These are phyloP conservation scores for Nesoenas mayeri DNA, from an alignment of 2,113 vertebrate species.

Conservation along the genomic window DNA sequence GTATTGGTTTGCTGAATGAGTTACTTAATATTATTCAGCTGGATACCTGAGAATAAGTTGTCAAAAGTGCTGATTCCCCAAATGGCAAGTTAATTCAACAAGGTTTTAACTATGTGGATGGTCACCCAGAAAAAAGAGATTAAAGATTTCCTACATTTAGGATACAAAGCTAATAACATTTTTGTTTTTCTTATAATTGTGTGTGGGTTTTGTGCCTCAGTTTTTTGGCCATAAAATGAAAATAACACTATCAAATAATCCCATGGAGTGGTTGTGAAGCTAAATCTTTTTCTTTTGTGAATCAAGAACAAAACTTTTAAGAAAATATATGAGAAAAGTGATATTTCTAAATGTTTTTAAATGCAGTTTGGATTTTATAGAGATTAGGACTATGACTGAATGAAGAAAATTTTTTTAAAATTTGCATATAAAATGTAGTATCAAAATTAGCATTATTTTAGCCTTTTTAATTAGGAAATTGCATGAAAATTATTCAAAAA, in stretches of 20 bases:
- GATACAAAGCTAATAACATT: not conserved
- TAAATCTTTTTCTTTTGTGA: not conserved
- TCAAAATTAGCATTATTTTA: not conserved
- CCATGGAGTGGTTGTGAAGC: not conserved
- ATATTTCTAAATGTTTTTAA: not conserved
- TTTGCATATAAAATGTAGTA: not conserved
- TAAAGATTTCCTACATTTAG: not conserved
- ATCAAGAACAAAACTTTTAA: not conserved
- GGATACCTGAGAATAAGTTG: not conserved
- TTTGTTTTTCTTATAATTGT: not conserved
- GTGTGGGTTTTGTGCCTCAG: rapidly evolving
- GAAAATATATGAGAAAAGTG: not conserved
- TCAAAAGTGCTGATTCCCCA: not conserved
- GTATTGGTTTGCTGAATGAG: not conserved
- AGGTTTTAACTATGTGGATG: not conserved
- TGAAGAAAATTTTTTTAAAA: not conserved
- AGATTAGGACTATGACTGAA: not conserved
- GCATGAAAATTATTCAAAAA: not conserved
- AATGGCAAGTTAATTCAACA: not conserved
- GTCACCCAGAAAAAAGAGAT: not conserved
- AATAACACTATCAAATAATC: not conserved
- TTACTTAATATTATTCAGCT: not conserved
- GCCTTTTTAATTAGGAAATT: not conserved
- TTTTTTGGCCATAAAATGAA: not conserved
- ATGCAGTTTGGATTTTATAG: not conserved